These are phyloP conservation scores for Sarcophaga rosellei DNA, from an alignment of 2,888 invertebrate species.

Conservation along the genomic window DNA sequence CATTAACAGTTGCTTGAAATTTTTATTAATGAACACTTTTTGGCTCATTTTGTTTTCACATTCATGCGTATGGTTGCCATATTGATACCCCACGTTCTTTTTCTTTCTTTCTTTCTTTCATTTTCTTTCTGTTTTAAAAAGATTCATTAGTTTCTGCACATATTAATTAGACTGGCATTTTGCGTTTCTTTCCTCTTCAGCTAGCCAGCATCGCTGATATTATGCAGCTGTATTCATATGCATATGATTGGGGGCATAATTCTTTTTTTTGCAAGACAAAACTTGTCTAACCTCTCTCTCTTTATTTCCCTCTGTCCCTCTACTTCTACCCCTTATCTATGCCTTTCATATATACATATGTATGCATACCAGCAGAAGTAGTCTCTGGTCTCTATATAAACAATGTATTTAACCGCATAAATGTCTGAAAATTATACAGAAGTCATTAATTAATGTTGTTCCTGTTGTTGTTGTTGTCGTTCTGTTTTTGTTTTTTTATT, in stretches of 20 bases:
- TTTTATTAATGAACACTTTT: conserved; percentile 60
- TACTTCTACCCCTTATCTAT: no score
- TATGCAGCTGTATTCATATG: no score
- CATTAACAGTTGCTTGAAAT: conserved; percentile 65
- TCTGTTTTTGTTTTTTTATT: not conserved
- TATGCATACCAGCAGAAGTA: no score
- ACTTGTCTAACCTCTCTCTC: conserved; percentile 11
- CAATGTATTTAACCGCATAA: conserved; percentile 34
- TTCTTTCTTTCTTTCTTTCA: conserved; percentile 11
- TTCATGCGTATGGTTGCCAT: conserved; percentile 57
- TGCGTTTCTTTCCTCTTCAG: conserved; percentile 14
- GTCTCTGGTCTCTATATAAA: conserved; percentile 14
- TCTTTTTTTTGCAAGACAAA: not conserved
- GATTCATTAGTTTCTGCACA: conserved; percentile 66
- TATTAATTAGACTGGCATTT: conserved; percentile 62
- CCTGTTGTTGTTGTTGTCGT: no score
- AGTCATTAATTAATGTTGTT: conserved; percentile 47
- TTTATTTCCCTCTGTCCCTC: not conserved
- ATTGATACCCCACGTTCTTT: conserved; percentile 41
- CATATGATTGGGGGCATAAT: conserved; percentile 1
- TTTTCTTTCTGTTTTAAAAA: conserved; percentile 37
- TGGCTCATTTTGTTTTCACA: conserved; percentile 53
- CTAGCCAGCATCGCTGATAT: conserved; percentile 25
- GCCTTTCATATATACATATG: no score
- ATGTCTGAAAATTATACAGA: conserved; percentile 20